Evolutionary conservation across 2,113 vertebrate genomes (phyloP), one percentile per base, ranked within the genome.

Genomic region (Bubo blakistoni): DNA sequence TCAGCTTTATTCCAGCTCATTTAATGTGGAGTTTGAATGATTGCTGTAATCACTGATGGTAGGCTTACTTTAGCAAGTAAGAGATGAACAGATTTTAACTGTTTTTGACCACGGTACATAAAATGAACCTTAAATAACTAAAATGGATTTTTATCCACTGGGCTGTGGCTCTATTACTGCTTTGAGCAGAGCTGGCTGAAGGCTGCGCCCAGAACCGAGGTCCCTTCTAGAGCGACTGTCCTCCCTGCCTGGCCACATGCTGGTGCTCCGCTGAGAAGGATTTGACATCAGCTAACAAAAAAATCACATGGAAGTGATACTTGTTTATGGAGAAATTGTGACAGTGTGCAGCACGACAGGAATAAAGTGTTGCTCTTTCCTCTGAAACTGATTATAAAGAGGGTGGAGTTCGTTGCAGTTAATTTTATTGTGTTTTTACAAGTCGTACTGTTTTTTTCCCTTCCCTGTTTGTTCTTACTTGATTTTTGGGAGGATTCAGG

Each of bases 401-500:
- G 94, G 98, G 96, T 97, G 97, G 97, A 95, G 96, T 66, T 55
- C 30, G 7, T 46, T 78, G 76, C 92, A 95, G 95, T 94, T 96
- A 13, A 94, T 96, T 96, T 97, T 96, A 96, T 93, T 90, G 81
- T 88, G 87, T 92, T 67, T 94, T 83, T 81, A 88, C 63, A 94
- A 86, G 94, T 90, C 9, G 0, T 40, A 18, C 74, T 83, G n/a
- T 26, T 66, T 74, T 79, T 55, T 81, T 91, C 93, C 65, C 81
- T 93, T 91, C 97, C 73, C 38, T 97, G 90, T 97, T 97, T 97
- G 92, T 93, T 97, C 96, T 96, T 97, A 81, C 96, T 96, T 67
- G 93, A 82, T 96, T 97, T 96, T 88, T 72, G 97, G 96, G 97
- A 98, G 98, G 96, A 96, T 97, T 97, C 95, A 77, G 55, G 49